phyloP scores from a whole-genome alignment of 1,140 invertebrate genomes.

The Nilaparvata lugens region DNA sequence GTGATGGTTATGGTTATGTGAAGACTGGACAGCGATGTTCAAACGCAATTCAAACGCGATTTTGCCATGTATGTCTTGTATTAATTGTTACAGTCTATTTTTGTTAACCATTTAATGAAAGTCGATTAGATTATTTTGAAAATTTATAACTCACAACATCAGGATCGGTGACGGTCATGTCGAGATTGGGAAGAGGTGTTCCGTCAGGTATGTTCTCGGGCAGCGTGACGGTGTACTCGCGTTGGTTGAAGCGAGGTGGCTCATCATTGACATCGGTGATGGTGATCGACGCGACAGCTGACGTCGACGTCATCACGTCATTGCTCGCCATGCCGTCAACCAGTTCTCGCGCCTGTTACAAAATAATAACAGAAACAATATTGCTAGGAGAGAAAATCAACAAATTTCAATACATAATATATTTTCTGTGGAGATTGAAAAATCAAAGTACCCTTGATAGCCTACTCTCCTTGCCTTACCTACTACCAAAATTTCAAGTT shows the following conservation, averaged over 20 bases:
- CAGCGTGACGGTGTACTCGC: conserved; percentile 70
- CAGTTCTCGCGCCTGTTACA: conserved; percentile 57
- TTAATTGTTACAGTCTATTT: too few species aligned
- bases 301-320: conserved; percentile 53
- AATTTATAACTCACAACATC: conserved; percentile 56
- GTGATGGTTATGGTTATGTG: too few species aligned
- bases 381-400: too few species aligned
- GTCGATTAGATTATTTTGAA: neutral
- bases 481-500: too few species aligned
- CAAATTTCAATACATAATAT: too few species aligned
- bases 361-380: neutral
- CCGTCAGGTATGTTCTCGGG: conserved; percentile 74
- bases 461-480: too few species aligned
- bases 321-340: conserved; percentile 58
- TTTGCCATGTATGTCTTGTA: too few species aligned
- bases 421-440: too few species aligned
- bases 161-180: conserved; percentile 78
- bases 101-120: too few species aligned
- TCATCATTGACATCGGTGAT: conserved; percentile 92
- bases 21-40: too few species aligned
- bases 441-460: too few species aligned
- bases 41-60: too few species aligned
- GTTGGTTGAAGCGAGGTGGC: conserved; percentile 69
- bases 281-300: conserved; percentile 65
- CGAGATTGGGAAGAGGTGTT: conserved; percentile 67